phyloP scores from a whole-genome alignment of 2,888 invertebrate species.

The Elysia crispata region DNA sequence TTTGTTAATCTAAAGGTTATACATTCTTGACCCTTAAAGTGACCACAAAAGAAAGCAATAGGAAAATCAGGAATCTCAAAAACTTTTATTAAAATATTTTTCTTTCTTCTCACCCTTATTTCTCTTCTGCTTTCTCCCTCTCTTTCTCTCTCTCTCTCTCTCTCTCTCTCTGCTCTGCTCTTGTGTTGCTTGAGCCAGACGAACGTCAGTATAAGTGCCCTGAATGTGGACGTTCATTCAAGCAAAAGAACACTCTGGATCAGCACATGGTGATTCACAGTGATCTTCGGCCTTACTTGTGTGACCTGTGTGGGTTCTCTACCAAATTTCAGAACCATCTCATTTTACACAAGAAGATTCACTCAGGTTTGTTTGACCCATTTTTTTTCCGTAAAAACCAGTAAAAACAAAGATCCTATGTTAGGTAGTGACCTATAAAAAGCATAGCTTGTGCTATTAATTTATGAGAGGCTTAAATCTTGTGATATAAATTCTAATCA shows the following conservation, averaged over 20 bases:
- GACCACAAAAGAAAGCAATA: too few relatives aligned
- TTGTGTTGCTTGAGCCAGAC: conserved; percentile 69
- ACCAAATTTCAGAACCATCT: conserved; percentile 84
- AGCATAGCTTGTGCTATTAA: too few relatives aligned
- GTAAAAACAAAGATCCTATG: too few relatives aligned
- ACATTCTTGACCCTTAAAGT: too few relatives aligned
- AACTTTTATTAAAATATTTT: too few relatives aligned
- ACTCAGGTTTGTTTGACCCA: conserved; percentile 78
- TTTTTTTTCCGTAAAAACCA: too few relatives aligned
- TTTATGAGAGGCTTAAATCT: too few relatives aligned
- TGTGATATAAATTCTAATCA: too few relatives aligned
- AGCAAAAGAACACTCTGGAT: conserved; percentile 81
- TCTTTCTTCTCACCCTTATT: too few relatives aligned
- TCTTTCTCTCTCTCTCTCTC: neutral
- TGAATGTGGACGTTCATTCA: conserved; percentile 81
- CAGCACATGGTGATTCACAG: conserved; percentile 81
- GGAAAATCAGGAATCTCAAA: too few relatives aligned
- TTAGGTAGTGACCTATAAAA: too few relatives aligned
- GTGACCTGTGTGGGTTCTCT: conserved; percentile 84
- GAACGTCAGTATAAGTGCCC: conserved; percentile 81
- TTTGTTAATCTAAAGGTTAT: too few relatives aligned
- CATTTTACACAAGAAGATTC: conserved; percentile 83
- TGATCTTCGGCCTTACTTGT: conserved; percentile 81
- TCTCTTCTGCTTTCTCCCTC: neutral
- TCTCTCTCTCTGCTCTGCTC: neutral